phyloP scores from a whole-genome alignment of 1,140 invertebrate species.

The Drosophila lini region DNA sequence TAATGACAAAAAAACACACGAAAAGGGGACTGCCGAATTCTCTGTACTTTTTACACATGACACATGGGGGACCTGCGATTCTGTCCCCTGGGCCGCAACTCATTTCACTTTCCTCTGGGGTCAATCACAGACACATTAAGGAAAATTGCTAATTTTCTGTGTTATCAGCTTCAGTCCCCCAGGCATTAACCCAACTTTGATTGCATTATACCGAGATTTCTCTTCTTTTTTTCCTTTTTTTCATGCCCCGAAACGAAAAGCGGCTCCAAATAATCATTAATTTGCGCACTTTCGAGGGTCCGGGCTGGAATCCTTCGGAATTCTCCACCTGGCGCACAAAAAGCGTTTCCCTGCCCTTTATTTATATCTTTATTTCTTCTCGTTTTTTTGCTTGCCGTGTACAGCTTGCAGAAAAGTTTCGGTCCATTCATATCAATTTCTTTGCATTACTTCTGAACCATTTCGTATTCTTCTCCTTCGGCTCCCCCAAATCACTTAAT shows the following conservation, averaged over 20 bases:
- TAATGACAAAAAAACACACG: slow-evolving; percentile 20
- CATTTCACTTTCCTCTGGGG: slow-evolving; percentile 39
- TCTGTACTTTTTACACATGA: slow-evolving; percentile 9
- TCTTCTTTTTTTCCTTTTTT: background rate
- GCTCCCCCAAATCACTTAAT: slow-evolving; percentile 55
- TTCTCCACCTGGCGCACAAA: slow-evolving; percentile 57
- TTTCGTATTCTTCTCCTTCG: slow-evolving; percentile 17
- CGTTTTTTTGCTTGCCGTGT: slow-evolving; percentile 17
- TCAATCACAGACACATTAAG: slow-evolving; percentile 75
- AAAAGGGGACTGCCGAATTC: background rate
- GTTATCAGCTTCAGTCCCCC: slow-evolving; percentile 43
- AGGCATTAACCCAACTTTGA: slow-evolving; percentile 69
- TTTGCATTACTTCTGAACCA: slow-evolving; percentile 61
- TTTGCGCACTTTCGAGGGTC: slow-evolving; percentile 56
- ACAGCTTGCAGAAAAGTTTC: slow-evolving; percentile 71
- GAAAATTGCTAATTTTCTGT: slow-evolving; percentile 73
- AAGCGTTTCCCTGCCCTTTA: slow-evolving; percentile 45
- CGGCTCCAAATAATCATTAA: slow-evolving; percentile 71
- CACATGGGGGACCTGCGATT: slow-evolving; percentile 28
- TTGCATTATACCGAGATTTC: slow-evolving; percentile 73
- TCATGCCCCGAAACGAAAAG: slow-evolving; percentile 24
- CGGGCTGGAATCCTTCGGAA: slow-evolving; percentile 3
- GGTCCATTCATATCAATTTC: slow-evolving; percentile 74
- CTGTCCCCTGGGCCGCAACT: background rate
- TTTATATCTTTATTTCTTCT: slow-evolving; percentile 34